phyloP scores from a whole-genome alignment of 2,797 vertebrate genomes.

The Poeciliopsis infans region DNA sequence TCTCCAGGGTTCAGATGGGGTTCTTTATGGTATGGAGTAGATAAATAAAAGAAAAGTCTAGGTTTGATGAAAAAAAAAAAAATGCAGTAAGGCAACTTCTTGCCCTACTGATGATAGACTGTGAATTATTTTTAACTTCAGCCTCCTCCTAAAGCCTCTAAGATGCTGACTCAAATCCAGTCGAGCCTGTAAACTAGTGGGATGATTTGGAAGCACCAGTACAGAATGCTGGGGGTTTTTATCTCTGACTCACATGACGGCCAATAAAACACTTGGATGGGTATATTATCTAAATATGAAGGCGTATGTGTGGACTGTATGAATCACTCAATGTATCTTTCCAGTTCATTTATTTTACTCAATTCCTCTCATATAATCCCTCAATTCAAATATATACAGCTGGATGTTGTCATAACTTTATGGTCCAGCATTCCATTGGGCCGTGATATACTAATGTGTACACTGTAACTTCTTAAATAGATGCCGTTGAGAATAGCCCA shows the following conservation, averaged over 20 bases:
- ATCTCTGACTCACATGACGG: constrained; percentile 5
- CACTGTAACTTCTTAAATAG: neutral
- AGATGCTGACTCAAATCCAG: constrained; percentile 46
- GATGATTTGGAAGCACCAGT: constrained; percentile 31
- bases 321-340: neutral
- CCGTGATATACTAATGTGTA: neutral
- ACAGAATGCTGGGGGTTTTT: constrained; percentile 17
- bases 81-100: constrained; percentile 13
- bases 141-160: constrained; percentile 31
- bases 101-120: constrained; percentile 24
- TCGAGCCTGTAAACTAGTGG: constrained; percentile 34
- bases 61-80: constrained; percentile 34
- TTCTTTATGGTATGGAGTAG: constrained; percentile 1
- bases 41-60: constrained; percentile 9
- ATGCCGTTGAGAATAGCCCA: neutral
- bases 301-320: neutral
- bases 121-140: constrained; percentile 55
- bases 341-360: neutral
- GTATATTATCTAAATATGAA: constrained; percentile 1
- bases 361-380: neutral
- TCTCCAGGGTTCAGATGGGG: constrained; percentile 10
- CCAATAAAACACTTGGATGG: constrained; percentile 4
- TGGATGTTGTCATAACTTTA: neutral
- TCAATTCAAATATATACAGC: neutral
- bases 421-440: neutral